Evolutionary conservation across 2,113 vertebrate genomes (phyloP).

Genomic region (Trematocara variabile): DNA sequence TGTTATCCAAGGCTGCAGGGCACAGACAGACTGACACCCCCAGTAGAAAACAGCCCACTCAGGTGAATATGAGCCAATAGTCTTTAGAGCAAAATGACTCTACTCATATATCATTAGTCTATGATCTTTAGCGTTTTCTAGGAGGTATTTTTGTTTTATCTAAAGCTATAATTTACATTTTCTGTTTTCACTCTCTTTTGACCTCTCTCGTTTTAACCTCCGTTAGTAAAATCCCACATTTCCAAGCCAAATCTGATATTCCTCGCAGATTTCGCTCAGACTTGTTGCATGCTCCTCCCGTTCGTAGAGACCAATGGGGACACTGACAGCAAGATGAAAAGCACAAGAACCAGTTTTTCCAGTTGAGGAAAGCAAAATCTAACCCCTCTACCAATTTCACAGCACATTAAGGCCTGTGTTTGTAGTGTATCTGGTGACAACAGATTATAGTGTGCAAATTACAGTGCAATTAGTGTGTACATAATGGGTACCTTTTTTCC

Average conservation of each 20-base stretch:
- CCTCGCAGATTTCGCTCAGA: not conserved
- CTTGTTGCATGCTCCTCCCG: not conserved
- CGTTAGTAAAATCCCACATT: not conserved
- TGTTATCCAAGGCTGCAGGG: slow-evolving; percentile 52
- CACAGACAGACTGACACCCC: slow-evolving; percentile 43
- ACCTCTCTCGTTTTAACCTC: not conserved
- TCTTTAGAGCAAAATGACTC: slow-evolving; percentile 19
- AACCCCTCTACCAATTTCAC: not conserved
- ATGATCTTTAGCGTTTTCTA: not conserved
- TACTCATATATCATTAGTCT: slow-evolving; percentile 11
- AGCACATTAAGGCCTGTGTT: not conserved
- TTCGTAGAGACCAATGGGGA: not conserved
- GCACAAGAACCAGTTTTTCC: not conserved
- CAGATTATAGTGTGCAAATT: slow-evolving; percentile 1
- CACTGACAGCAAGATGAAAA: not conserved
- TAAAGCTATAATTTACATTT: not conserved
- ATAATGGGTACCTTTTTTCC: not conserved
- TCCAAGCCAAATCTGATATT: not conserved
- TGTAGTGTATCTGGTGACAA: not conserved
- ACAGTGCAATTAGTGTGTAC: not conserved
- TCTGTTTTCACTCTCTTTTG: not conserved
- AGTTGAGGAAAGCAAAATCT: not conserved
- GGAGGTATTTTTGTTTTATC: not conserved
- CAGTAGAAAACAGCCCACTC: slow-evolving; percentile 19
- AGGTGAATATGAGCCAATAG: slow-evolving; percentile 24